Conservation (phyloP, 2,797 vertebrate genomes). For the Mionectes olivaceus region DNA sequence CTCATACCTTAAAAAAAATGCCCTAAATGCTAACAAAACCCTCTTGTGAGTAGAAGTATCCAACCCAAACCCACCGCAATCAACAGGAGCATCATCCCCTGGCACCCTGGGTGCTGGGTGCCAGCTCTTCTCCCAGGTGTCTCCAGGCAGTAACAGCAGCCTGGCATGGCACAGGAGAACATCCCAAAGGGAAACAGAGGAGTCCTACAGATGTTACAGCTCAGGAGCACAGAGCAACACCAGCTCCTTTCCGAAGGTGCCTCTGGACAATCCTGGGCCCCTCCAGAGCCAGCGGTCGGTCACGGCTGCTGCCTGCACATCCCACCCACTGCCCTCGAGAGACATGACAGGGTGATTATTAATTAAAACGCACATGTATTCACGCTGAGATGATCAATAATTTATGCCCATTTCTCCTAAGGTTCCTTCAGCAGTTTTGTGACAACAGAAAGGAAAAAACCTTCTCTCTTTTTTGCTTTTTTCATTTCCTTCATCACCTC, state of each 20-base stretch:
- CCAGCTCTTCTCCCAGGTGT: not conserved
- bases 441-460: slow-evolving; percentile 72
- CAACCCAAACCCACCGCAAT: not conserved
- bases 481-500: slow-evolving; percentile 71
- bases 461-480: slow-evolving; percentile 57
- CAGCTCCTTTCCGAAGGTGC: not conserved
- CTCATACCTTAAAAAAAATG: not conserved
- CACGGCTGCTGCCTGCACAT: not conserved
- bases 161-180: not conserved
- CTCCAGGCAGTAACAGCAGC: not conserved
- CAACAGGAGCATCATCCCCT: not conserved
- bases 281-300: not conserved
- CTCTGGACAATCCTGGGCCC: not conserved
- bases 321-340: not conserved
- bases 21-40: not conserved
- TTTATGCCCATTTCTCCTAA: slow-evolving; percentile 45
- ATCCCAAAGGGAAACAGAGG: not conserved
- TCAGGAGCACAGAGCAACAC: not conserved
- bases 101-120: accelerated
- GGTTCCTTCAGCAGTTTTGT: slow-evolving; percentile 66
- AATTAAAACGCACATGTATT: slow-evolving; percentile 53
- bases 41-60: not conserved
- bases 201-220: not conserved
- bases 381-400: slow-evolving; percentile 60
- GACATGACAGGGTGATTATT: not conserved